Evolutionary conservation across 1,140 invertebrate genomes (phyloP).

Genomic region (Gerris buenoi): DNA sequence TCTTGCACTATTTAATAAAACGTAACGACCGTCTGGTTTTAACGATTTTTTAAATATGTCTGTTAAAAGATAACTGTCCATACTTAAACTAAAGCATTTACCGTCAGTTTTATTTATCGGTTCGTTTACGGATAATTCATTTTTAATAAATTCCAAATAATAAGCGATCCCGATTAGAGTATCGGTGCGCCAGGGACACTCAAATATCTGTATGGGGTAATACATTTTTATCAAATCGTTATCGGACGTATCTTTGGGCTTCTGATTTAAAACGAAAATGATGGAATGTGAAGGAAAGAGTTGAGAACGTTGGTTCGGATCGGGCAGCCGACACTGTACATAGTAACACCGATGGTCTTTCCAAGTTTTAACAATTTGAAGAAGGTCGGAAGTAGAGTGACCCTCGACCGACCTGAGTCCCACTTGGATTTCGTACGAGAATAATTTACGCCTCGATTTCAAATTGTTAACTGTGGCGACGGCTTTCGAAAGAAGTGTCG

Average conservation of each 20-base stretch:
- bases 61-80: too few species aligned
- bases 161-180: too few species aligned
- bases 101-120: too few species aligned
- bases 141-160: too few species aligned
- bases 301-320: not conserved
- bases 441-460: not conserved
- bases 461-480: not conserved
- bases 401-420: not conserved
- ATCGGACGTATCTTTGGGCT: not conserved
- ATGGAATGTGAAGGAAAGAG: not conserved
- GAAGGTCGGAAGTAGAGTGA: not conserved
- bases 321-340: not conserved
- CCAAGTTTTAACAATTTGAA: not conserved
- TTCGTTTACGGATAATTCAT: too few species aligned
- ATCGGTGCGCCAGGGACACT: too few species aligned
- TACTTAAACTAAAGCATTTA: too few species aligned
- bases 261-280: not conserved
- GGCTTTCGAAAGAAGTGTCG: not conserved
- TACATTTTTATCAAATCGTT: not conserved
- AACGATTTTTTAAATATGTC: too few species aligned
- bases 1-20: too few species aligned
- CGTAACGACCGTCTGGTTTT: too few species aligned
- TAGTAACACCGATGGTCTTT: not conserved
- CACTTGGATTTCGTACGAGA: not conserved
- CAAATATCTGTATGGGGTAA: not conserved